Evolutionary conservation across 1,140 invertebrate species (phyloP).

Genomic region (Homalodisca vitripennis): DNA sequence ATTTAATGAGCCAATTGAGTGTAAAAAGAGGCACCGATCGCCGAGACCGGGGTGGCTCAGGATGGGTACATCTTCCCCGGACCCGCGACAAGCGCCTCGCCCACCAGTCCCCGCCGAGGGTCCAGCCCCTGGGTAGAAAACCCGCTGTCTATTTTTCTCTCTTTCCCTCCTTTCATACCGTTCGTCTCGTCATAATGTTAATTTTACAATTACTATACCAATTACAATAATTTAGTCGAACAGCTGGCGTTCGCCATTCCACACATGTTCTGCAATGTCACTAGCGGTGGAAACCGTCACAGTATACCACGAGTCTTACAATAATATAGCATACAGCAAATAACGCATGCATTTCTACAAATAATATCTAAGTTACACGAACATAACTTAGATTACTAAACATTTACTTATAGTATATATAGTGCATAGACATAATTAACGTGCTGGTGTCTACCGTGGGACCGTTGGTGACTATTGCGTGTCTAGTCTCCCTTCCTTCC

Average conservation of each 20-base stretch:
- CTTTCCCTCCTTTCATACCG: too few species aligned
- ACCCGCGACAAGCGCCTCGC: background rate
- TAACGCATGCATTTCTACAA: background rate
- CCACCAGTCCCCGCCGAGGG: background rate
- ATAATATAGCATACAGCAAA: conserved; percentile 4
- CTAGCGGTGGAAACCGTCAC: too few species aligned
- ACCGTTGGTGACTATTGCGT: background rate
- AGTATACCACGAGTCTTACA: conserved; percentile 1
- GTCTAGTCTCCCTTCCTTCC: too few species aligned
- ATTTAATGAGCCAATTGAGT: too few species aligned
- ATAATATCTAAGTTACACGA: conserved; percentile 1
- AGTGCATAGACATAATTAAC: conserved; percentile 5
- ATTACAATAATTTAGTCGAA: too few species aligned
- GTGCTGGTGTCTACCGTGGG: conserved; percentile 2
- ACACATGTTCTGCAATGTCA: too few species aligned
- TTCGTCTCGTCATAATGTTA: too few species aligned
- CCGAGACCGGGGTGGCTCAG: conserved; percentile 18
- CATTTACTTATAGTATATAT: conserved; percentile 9
- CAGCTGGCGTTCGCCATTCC: too few species aligned
- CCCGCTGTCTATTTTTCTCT: background rate
- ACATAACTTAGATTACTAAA: conserved; percentile 12
- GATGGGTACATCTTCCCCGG: conserved; percentile 25
- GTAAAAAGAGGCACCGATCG: too few species aligned
- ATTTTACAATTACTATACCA: too few species aligned
- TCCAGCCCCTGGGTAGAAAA: conserved; percentile 21